Evolutionary conservation across 2,113 vertebrate genomes (phyloP), one percentile per base, ranked within the genome.

Genomic region (Lepus americanus): DNA sequence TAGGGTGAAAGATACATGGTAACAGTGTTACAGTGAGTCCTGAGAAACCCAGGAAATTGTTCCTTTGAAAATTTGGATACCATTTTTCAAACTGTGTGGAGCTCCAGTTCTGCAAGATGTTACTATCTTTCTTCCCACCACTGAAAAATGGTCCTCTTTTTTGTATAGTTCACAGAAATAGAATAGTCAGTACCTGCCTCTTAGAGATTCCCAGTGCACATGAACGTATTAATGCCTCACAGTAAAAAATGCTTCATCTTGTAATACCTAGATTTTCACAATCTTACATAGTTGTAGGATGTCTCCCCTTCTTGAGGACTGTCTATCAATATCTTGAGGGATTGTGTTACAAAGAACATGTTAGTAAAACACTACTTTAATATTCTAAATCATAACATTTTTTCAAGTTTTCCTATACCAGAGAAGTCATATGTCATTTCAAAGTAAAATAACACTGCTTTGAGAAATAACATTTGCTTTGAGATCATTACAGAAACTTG

Each of bases 381-480:
- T 80, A 64, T 87, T 79, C 36, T 82, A 83, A 66, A 73, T 86
- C 10, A 19, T 70, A 39, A 81, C 29, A 64, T 8, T 66, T 90
- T 95, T 82, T 10, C 14, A 87, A 49, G 31, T 74, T 73, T 85
- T 20, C 39, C 51, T 93, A 1, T 82, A 59, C 69, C 44, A 84
- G 14, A 59, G n/a, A 69, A 84, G 22, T 93, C 53, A 76, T 63
- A 53, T 39, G 77, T 91, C 49, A 82, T 79, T 92, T 89, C 70
- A 95, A 22, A 80, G 61, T 81, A 92, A 92, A 94, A 76, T 96
- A 49, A 88, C 90, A 72, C 87, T 90, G 6, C n/a, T n/a, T n/a
- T n/a, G n/a, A n/a, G n/a, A n/a, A n/a, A n/a, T n/a, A n/a, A n/a
- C n/a, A n/a, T n/a, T 87, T 95, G 49, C n/a, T 89, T 94, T 73